Evolutionary conservation across 2,888 invertebrate species (phyloP).

Genomic region (Heterodera filipjevi): DNA sequence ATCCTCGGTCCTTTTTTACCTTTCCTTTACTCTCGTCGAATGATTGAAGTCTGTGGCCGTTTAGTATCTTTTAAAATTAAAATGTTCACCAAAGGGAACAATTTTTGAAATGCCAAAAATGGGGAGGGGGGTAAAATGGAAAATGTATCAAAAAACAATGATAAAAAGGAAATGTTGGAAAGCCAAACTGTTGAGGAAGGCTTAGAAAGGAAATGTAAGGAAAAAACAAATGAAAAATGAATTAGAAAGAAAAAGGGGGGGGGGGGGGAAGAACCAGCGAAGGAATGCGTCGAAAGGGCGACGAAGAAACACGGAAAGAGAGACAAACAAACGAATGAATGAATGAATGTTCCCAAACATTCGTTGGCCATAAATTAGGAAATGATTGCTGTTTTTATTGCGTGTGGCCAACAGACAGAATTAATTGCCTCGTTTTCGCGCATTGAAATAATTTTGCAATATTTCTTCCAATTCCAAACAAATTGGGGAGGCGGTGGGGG

Average conservation of each 20-base stretch:
- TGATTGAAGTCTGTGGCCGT: neutral
- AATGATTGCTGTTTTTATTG: neutral
- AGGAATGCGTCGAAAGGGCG: neutral
- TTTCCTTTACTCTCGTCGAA: neutral
- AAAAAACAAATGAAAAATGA: too few species aligned
- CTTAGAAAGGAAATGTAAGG: too few species aligned
- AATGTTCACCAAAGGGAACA: too few species aligned
- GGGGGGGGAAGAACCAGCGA: neutral
- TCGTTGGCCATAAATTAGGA: too few species aligned
- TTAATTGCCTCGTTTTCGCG: neutral
- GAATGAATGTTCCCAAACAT: too few species aligned
- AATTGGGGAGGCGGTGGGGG: neutral
- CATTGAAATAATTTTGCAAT: neutral
- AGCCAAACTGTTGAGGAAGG: too few species aligned
- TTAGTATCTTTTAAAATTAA: neutral
- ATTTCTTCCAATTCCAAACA: slow-evolving; percentile 3
- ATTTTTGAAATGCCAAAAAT: too few species aligned
- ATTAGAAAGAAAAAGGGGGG: neutral
- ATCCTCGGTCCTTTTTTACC: neutral
- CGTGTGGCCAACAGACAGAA: neutral
- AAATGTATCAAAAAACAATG: too few species aligned
- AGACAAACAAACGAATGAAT: neutral
- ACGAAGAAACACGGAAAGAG: neutral
- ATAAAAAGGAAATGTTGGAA: too few species aligned
- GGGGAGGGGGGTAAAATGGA: too few species aligned